Percentiles rank a stretch among this genome's conserved stretches.
Evolutionary conservation across 2,888 invertebrate species (phyloP).

Genomic region (Volucella zonaria): DNA sequence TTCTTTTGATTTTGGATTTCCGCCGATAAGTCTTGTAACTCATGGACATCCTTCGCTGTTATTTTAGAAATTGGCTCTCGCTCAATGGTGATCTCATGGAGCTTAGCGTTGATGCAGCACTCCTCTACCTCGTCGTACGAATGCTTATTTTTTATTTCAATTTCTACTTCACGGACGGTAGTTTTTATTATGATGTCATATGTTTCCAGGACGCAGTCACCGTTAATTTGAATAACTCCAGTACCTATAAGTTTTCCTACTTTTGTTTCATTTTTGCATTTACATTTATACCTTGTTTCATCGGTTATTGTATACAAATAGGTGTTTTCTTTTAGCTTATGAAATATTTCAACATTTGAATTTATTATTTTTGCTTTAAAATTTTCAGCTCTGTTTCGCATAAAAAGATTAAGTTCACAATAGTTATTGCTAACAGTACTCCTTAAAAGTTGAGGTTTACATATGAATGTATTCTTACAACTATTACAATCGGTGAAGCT

Average conservation of each 20-base stretch:
- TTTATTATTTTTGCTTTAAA: slow-evolving; percentile 15
- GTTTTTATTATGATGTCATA: slow-evolving; percentile 21
- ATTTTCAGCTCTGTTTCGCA: slow-evolving; percentile 25
- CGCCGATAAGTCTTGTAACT: slow-evolving; percentile 1
- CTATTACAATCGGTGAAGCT: neutral
- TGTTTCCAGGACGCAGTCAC: slow-evolving; percentile 21
- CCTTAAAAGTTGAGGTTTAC: slow-evolving; percentile 21
- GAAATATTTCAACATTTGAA: slow-evolving; percentile 9
- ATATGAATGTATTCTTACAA: slow-evolving; percentile 6
- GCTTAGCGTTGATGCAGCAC: slow-evolving; percentile 19
- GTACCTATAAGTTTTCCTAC: neutral
- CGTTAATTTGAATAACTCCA: neutral
- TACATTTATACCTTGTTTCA: slow-evolving; percentile 11
- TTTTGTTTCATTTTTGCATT: slow-evolving; percentile 13
- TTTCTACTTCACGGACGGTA: neutral
- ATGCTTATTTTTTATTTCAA: slow-evolving; percentile 12
- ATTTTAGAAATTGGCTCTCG: slow-evolving; percentile 12
- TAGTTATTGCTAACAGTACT: no score
- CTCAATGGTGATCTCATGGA: neutral
- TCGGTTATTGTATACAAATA: slow-evolving; percentile 13
- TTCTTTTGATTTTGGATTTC: slow-evolving; percentile 17
- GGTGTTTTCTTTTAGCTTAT: slow-evolving; percentile 5
- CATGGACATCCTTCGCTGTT: slow-evolving; percentile 1
- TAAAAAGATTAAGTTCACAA: no score
- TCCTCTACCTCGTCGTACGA: slow-evolving; percentile 6